Conservation (phyloP, 2,888 invertebrate species). For the Latrodectus elegans region DNA sequence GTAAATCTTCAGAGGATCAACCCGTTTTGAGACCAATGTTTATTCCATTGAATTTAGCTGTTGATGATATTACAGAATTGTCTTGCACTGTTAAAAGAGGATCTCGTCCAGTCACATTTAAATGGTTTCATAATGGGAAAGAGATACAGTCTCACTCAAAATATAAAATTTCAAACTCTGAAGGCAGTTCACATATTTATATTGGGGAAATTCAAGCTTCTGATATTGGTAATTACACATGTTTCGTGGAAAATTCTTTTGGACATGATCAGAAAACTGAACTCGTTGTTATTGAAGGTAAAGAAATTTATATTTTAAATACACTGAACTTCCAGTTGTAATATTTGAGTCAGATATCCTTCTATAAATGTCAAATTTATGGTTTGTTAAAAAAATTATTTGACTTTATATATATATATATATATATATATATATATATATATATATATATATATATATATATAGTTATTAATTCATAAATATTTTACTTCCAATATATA, state of each 20-base stretch:
- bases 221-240: conserved; percentile 66
- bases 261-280: conserved; percentile 32
- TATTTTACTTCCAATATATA: too few relatives aligned
- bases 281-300: conserved; percentile 57
- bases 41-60: conserved; percentile 35
- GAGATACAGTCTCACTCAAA: conserved; percentile 2
- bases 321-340: too few relatives aligned
- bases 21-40: conserved; percentile 41
- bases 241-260: conserved; percentile 32
- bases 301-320: neutral
- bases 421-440: too few relatives aligned
- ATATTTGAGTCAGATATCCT: too few relatives aligned
- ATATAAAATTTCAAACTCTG: conserved; percentile 8
- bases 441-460: too few relatives aligned
- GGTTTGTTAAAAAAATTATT: too few relatives aligned
- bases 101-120: conserved; percentile 41
- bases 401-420: too few relatives aligned
- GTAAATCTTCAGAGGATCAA: neutral
- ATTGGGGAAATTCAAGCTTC: conserved; percentile 38
- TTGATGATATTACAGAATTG: conserved; percentile 51
- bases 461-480: too few relatives aligned
- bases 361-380: too few relatives aligned
- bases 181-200: conserved; percentile 32
- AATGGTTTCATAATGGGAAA: conserved; percentile 47
- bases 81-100: conserved; percentile 56